Percentiles rank a stretch among this genome's conserved stretches.
Evolutionary conservation across 2,797 vertebrate genomes (phyloP).

Genomic region (Vespertilio murinus): DNA sequence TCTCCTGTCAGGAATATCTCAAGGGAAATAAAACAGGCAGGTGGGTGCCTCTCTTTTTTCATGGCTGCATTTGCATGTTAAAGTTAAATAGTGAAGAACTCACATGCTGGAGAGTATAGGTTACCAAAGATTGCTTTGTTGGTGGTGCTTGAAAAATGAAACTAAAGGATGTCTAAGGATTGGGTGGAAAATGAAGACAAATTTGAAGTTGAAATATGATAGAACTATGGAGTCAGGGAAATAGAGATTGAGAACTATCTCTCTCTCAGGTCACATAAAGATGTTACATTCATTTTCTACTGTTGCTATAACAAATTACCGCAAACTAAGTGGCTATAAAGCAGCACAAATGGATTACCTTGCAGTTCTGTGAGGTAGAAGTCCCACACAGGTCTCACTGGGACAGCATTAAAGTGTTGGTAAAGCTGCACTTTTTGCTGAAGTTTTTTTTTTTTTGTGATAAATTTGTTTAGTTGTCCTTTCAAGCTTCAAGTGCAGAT

Average conservation of each 20-base stretch:
- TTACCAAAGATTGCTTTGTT: not conserved
- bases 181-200: not conserved
- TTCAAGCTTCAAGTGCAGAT: not conserved
- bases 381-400: not conserved
- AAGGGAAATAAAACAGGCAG: not conserved
- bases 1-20: not conserved
- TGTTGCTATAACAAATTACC: not conserved
- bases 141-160: not conserved
- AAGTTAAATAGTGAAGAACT: not conserved
- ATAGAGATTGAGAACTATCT: not conserved
- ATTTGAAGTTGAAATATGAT: not conserved
- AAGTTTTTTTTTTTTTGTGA: not conserved
- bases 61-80: not conserved
- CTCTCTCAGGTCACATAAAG: rapidly evolving
- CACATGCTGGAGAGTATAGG: not conserved
- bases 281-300: not conserved
- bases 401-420: not conserved
- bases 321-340: not conserved
- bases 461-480: not conserved
- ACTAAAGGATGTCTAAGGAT: not conserved
- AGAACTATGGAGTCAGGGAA: no score
- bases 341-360: not conserved
- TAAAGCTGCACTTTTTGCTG: not conserved
- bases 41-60: not conserved
- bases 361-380: not conserved